phyloP scores from a whole-genome alignment of 2,113 vertebrate species.

The Okapia johnstoni region DNA sequence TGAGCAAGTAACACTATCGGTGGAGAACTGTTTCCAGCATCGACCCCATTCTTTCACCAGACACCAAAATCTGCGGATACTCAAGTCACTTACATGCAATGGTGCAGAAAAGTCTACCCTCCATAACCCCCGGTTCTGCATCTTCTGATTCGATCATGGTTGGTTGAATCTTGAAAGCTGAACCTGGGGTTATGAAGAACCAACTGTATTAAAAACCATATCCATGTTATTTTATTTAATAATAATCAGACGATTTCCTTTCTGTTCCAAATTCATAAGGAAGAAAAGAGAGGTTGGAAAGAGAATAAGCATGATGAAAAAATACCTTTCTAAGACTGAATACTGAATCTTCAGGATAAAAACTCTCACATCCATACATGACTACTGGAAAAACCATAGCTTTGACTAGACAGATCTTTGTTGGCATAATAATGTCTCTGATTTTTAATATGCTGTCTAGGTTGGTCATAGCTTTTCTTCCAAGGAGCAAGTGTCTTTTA shows the following conservation, averaged over 20 bases:
- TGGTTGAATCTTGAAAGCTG: neutral
- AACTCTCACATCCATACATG: neutral
- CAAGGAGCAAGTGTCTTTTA: neutral
- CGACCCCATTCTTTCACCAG: neutral
- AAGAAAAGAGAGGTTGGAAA: neutral
- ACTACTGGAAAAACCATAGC: neutral
- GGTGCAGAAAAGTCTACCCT: neutral
- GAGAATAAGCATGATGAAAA: neutral
- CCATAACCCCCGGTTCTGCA: neutral
- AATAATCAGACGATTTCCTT: neutral
- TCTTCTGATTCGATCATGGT: neutral
- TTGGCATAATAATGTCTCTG: neutral
- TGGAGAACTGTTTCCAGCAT: neutral
- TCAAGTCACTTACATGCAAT: neutral
- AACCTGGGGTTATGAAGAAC: neutral
- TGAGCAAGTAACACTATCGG: neutral
- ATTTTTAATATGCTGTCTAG: neutral
- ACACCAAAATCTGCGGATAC: neutral
- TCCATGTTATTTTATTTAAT: neutral
- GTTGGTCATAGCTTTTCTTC: neutral
- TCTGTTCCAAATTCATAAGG: neutral
- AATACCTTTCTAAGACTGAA: neutral
- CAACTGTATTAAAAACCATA: neutral
- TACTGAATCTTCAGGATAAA: neutral
- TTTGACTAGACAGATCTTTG: neutral